Evolutionary conservation across 2,888 invertebrate genomes (phyloP), one percentile per base, ranked within the genome.

Genomic region (Aleiodes testaceus): DNA sequence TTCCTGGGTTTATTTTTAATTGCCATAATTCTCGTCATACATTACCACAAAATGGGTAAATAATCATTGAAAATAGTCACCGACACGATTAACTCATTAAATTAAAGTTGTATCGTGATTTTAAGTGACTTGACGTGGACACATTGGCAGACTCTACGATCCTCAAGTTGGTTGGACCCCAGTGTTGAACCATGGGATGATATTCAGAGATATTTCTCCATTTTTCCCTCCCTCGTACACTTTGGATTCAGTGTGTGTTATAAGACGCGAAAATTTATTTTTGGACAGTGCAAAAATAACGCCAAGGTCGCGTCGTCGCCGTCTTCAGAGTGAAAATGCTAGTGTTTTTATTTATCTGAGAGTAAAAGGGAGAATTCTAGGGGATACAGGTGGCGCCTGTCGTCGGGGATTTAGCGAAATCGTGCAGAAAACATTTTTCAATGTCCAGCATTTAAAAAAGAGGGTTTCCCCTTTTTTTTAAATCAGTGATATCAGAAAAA

Each of bases 211-310:
- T 52, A 52, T 52, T 74, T 50, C 22, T 67, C 61, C 44, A 70
- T 26, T 68, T 52, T 45, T 70, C 66, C 45, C 22, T 22, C 55
- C 1, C 47, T 50, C 50, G 44, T 50, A 61, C 50, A 70, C 36
- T 55, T 30, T 52, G 16, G 14, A n/a, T 16, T 50, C 44, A 66
- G 42, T 72, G 73, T 69, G 74, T 74, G 80, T 82, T 86, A 85
- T 85, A 86, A 86, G 84, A 85, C 83, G 81, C 78, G 81, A 78
- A 79, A 82, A 75, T 75, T 85, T 87, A 86, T 87, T 87, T 86
- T 86, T 86, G 84, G 86, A 79, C 74, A 72, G 78, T 79, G 81
- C 83, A 81, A 86, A 86, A 87, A 87, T 87, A 87, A 81, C 83
- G 83, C 30, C 86, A 86, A 86, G 87, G 87, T 86, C 86, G 83